phyloP scores from a whole-genome alignment of 2,888 invertebrate genomes.

The Apantesis nais region DNA sequence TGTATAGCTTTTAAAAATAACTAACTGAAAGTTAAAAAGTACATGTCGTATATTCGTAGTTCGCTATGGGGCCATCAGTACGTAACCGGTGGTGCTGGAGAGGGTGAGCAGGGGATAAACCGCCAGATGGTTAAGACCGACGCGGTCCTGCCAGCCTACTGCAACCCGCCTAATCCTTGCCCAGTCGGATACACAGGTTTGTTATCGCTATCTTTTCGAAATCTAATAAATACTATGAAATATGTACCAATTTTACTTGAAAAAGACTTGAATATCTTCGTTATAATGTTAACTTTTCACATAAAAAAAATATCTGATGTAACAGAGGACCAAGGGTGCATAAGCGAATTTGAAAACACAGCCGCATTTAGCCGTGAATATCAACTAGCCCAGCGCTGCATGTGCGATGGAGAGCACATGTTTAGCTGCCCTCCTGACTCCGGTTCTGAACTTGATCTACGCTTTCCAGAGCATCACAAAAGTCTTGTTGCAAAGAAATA shows the following conservation, averaged over 20 bases:
- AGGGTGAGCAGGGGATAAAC: constrained; percentile 89
- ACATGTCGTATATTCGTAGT: constrained; percentile 54
- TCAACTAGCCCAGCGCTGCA: constrained; percentile 96
- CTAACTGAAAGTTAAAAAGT: background rate
- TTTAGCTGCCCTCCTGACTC: constrained; percentile 92
- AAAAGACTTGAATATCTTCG: background rate
- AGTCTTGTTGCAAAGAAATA: constrained; percentile 92
- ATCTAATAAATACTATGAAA: background rate
- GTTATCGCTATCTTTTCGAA: constrained; percentile 17
- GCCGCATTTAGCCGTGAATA: constrained; percentile 97
- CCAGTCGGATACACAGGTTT: constrained; percentile 96
- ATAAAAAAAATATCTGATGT: background rate
- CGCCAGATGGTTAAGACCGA: constrained; percentile 94
- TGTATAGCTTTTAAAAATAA: background rate
- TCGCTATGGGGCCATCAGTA: constrained; percentile 92
- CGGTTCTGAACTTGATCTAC: constrained; percentile 85
- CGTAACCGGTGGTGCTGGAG: constrained; percentile 91
- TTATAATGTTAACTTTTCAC: background rate
- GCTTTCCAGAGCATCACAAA: constrained; percentile 88
- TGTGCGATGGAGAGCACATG: constrained; percentile 99
- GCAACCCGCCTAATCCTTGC: constrained; percentile 99
- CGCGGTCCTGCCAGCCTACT: constrained; percentile 97
- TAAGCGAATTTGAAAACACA: constrained; percentile 96
- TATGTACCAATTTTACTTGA: background rate
- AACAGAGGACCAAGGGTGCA: constrained; percentile 93